phyloP scores from a whole-genome alignment of 2,888 invertebrate genomes.

The Protodeltote pygarga region DNA sequence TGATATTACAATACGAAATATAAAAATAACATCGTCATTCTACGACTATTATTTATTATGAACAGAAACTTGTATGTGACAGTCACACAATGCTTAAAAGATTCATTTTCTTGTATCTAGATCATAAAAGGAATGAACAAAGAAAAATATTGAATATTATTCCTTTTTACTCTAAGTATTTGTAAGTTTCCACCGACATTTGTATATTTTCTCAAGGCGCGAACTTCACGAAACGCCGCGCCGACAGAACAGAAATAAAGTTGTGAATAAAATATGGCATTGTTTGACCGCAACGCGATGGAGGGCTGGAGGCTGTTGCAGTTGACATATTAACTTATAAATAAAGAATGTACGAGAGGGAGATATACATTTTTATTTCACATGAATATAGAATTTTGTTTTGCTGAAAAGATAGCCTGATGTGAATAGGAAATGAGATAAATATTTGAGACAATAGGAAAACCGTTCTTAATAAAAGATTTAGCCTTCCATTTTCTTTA shows the following conservation, averaged over 20 bases:
- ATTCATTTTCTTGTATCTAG: too few species aligned
- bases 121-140: too few species aligned
- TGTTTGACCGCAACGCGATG: slow-evolving; percentile 54
- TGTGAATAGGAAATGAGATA: background rate
- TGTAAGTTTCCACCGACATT: slow-evolving; percentile 37
- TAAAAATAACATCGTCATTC: too few species aligned
- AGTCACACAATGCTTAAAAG: background rate
- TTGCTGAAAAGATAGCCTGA: slow-evolving; percentile 2
- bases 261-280: slow-evolving; percentile 63
- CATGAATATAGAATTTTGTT: slow-evolving; percentile 25
- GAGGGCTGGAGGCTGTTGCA: slow-evolving; percentile 45
- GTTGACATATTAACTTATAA: slow-evolving; percentile 49
- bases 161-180: slow-evolving; percentile 28
- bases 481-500: too few species aligned
- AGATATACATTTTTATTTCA: slow-evolving; percentile 37
- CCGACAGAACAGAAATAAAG: slow-evolving; percentile 54
- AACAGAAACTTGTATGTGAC: background rate
- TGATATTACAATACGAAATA: background rate
- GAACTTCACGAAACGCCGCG: slow-evolving; percentile 47
- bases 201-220: slow-evolving; percentile 43
- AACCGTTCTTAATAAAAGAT: too few species aligned
- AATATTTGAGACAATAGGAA: background rate
- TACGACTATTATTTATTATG: too few species aligned
- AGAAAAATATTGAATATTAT: slow-evolving; percentile 28
- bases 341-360: slow-evolving; percentile 37